phyloP scores from a whole-genome alignment of 1,140 invertebrate species.

The Augochlora pura region DNA sequence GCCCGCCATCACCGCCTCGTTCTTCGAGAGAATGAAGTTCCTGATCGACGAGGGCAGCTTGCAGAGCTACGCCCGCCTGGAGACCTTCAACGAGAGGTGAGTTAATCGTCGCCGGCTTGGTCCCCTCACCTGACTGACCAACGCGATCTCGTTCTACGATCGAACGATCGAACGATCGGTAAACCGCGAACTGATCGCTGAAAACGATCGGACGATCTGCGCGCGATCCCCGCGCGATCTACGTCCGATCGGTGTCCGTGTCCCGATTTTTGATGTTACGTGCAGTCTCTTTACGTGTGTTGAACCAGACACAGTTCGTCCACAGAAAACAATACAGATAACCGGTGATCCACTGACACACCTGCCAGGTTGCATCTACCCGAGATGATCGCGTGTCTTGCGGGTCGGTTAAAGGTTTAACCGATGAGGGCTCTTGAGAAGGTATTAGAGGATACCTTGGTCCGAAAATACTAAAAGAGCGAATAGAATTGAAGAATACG shows the following conservation, averaged over 20 bases:
- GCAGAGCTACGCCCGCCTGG: conserved; percentile 96
- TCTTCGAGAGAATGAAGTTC: conserved; percentile 99
- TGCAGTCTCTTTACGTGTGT: conserved; percentile 60
- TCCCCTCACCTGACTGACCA: conserved; percentile 24
- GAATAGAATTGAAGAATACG: no score
- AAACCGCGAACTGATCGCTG: conserved; percentile 2
- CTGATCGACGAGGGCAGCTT: conserved; percentile 98
- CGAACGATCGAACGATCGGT: not conserved
- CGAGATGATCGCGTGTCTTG: conserved; percentile 34
- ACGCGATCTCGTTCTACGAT: conserved; percentile 22
- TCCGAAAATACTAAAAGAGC: no score
- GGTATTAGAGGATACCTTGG: no score
- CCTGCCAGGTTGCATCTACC: not conserved
- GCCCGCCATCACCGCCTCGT: conserved; percentile 96
- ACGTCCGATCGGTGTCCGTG: conserved; percentile 60
- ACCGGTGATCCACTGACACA: conserved; percentile 4
- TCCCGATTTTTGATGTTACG: conserved; percentile 75
- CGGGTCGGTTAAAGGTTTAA: conserved; percentile 36
- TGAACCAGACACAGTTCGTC: conserved; percentile 29
- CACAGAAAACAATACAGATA: conserved; percentile 25
- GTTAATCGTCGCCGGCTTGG: conserved; percentile 65
- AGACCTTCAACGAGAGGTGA: conserved; percentile 98
- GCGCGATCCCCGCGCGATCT: not conserved
- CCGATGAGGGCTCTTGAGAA: no score
- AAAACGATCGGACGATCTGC: not conserved